Base-by-base conservation (phyloP, 2,888 invertebrate genomes). In the Drosophila greeni region DNA sequence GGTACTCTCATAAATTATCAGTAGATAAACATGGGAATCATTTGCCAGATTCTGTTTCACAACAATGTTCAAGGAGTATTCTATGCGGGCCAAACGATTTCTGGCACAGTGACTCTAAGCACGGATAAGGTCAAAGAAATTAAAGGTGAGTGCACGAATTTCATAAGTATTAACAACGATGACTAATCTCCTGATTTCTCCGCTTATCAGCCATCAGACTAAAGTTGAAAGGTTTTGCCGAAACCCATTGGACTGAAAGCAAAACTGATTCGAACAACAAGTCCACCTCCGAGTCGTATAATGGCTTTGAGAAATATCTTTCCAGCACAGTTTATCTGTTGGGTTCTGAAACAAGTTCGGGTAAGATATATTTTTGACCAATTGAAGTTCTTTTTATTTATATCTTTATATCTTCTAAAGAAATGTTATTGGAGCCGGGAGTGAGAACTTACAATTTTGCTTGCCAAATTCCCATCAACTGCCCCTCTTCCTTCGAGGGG, bases 401-500 rank as follows among this genome's bases (percentile, higher is more conserved):
- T 18, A 2, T 2, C 7, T 5, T 6, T 18, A 76, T 33, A 90
- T 52, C 9, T n/a, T 42, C 1, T 20, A 8, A 9, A 62, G 62
- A 79, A 66, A 45, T 75, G 1, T 39, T 74, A 3, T 79, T 91
- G 1, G 78, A 88, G 23, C 87, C 90, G 0, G 92, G 92, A 4
- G 85, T 88, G 4, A 89, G 91, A 57, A 88, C 88, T 3, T 90
- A 89, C 66, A 89, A 87, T 2, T 91, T 92, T 78, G 84, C 89
- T 29, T 90, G 88, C 48, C 86, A 83, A 5, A 85, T 92, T 23
- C 91, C 92, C 0, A 36, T 36, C 0, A 82, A 84, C 37, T 89
- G 90, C 26, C 92, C 92, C 0, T 90, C 91, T 0, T 90, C 91
- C 0, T 90, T 90, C 70, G 91, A 91, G 65, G 90, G 90, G 0